Base-by-base conservation (phyloP, 2,888 invertebrate species). In the Netelia inedita region DNA sequence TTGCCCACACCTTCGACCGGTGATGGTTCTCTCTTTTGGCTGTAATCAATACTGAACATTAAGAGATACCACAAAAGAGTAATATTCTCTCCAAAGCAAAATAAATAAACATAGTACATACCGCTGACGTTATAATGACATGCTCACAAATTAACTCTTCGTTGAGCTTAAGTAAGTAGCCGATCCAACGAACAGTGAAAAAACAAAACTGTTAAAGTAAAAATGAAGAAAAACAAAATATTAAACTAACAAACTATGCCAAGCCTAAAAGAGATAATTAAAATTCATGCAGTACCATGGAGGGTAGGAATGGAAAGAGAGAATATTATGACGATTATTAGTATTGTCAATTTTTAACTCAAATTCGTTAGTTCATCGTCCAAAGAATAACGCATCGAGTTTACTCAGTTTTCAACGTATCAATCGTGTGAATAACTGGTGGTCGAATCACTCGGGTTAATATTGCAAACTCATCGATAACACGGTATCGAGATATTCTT, bases 1-100 rank as follows among this genome's bases (percentile, higher is more conserved):
- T 90, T 92, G 74, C 90, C 89, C n/a, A 90, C 79, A 61, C 90
- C 91, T 87, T 93, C 93, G 61, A 91, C 88, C 0, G 95, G 93
- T 43, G 93, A 92, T 55, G 92, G 90, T 88, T 95, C 94, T 16
- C 93, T 91, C 71, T 86, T 85, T 76, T 92, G 91, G 79, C 94
- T 94, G 88, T 35, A 89, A 88, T 89, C 59, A 28, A 85, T 83
- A 50, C 82, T 72, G 59, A 57, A 66, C 68, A 66, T 53, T 66
- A 23, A 63, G 59, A 61, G 1, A 53, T 78, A 50, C 10, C 35
- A 35, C 55, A 23, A 19, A 46, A 57, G 5, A 69, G 55, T 46
- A 14, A 23, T 35, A 28, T 46, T 55, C 1, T 11, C n/a, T 55
- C 59, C 23, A 43, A 75, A 73, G 50, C 16, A 63, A 83, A 87